Conservation (phyloP, 1,140 invertebrate species). For the Papilio aristodemus region DNA sequence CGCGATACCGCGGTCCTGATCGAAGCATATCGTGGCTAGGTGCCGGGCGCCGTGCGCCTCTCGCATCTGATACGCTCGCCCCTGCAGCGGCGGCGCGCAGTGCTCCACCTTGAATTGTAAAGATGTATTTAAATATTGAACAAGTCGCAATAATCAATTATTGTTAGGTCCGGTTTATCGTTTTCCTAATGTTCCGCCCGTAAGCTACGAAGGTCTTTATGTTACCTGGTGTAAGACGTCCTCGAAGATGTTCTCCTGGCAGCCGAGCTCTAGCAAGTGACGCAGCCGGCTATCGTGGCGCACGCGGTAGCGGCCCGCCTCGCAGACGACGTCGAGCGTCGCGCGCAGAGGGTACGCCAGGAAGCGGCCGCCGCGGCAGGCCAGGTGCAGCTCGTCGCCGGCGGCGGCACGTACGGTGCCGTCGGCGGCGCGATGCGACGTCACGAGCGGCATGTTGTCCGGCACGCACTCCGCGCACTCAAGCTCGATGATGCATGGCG, state of each 20-base stretch:
- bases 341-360: constrained; percentile 56
- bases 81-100: constrained; percentile 62
- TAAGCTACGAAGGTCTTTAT: background rate
- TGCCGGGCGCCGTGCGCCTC: constrained; percentile 47
- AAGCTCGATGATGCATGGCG: constrained; percentile 66
- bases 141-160: too few relatives aligned
- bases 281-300: constrained; percentile 45
- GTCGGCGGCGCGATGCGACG: constrained; percentile 56
- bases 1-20: constrained; percentile 58
- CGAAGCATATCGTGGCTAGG: constrained; percentile 68
- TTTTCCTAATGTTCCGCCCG: too few relatives aligned
- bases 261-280: constrained; percentile 67
- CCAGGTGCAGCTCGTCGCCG: constrained; percentile 60
- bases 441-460: constrained; percentile 71
- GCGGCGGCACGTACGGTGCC: constrained; percentile 42
- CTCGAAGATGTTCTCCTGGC: constrained; percentile 70
- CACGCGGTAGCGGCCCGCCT: constrained; percentile 57
- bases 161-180: too few relatives aligned
- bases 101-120: constrained; percentile 50
- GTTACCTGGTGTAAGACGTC: constrained; percentile 66
- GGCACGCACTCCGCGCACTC: constrained; percentile 68
- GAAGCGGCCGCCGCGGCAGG: constrained; percentile 64
- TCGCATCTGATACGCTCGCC: constrained; percentile 62
- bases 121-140: background rate
- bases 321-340: constrained; percentile 52